Conservation (phyloP, 1,140 invertebrate genomes). For the Onthophagus taurus region DNA sequence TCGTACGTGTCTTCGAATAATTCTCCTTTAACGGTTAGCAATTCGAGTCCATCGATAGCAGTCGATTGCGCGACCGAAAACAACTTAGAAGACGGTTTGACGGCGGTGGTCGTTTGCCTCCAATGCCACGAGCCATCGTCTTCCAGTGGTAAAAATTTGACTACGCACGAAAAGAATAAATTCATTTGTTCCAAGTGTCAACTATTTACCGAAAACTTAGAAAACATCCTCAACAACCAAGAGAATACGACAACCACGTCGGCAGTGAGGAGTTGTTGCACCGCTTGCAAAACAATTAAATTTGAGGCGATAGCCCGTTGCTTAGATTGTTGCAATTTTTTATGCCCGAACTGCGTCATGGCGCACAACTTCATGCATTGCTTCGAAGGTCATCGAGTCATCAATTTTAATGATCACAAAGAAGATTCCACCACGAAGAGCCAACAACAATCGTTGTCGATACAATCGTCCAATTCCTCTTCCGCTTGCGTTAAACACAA, state of each 20-base stretch:
- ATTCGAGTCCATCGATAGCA: constrained; percentile 71
- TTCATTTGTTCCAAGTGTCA: constrained; percentile 74
- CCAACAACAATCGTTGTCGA: constrained; percentile 15
- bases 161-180: constrained; percentile 78
- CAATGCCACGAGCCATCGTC: constrained; percentile 69
- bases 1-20: constrained; percentile 49
- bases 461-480: constrained; percentile 49
- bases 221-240: constrained; percentile 55
- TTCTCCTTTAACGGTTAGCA: constrained; percentile 70
- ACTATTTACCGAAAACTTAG: constrained; percentile 50
- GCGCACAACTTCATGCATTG: constrained; percentile 98
- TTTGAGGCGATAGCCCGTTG: constrained; percentile 82
- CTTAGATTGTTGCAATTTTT: constrained; percentile 88
- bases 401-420: constrained; percentile 61
- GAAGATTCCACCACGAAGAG: too few relatives aligned
- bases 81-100: constrained; percentile 57
- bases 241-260: constrained; percentile 49
- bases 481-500: constrained; percentile 75
- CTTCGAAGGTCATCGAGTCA: constrained; percentile 90
- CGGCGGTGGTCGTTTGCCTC: constrained; percentile 55
- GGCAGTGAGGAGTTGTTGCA: constrained; percentile 58
- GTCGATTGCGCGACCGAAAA: too few relatives aligned
- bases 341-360: constrained; percentile 95
- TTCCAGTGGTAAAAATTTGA: constrained; percentile 73
- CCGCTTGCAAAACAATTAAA: constrained; percentile 79